Base-by-base conservation (phyloP, 1,140 invertebrate genomes). In the Laupala kohalensis region DNA sequence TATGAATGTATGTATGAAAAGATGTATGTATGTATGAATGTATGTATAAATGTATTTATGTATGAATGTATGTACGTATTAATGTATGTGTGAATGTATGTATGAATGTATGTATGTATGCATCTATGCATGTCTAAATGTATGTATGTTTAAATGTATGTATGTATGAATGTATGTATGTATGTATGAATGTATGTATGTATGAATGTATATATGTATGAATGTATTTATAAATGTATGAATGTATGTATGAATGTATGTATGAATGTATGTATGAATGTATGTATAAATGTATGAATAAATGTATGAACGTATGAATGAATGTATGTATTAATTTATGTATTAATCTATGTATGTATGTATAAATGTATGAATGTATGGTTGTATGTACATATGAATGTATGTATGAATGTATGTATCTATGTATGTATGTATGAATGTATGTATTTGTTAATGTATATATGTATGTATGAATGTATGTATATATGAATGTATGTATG, bases 161-260 rank as follows among this genome's bases (percentile, higher is more conserved):
- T n/a, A n/a, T n/a, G 73, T 69, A 69, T 64, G 53, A 37, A 70
- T 67, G 62, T 64, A 67, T 64, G 24, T 26, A 71, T 9, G 26
- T 4, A 64, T 28, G 12, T 67, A 64, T 27, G 67, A 6, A 67
- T 25, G 67, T 67, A 28, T 64, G 53, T 28, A 64, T 5, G 53
- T 26, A 71, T 64, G 26, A 25, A 71, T 71, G 70, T 25, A 64
- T 71, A n/a, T n/a, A n/a, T n/a, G n/a, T n/a, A n/a, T n/a, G n/a
- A n/a, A n/a, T n/a, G n/a, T n/a, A n/a, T n/a, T n/a, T 27, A 64
- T 64, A n/a, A 68, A 71, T 64, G 26, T 28, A 28, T 25, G 29
- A 26, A 67, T 67, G 19, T n/a, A 64, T 64, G 29, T 63, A 25
- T 69, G 27, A 30, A 69, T 23, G 29, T 9, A 69, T 37, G 24